Conservation (phyloP, 2,888 invertebrate genomes). For the Tetranychus truncatus region DNA sequence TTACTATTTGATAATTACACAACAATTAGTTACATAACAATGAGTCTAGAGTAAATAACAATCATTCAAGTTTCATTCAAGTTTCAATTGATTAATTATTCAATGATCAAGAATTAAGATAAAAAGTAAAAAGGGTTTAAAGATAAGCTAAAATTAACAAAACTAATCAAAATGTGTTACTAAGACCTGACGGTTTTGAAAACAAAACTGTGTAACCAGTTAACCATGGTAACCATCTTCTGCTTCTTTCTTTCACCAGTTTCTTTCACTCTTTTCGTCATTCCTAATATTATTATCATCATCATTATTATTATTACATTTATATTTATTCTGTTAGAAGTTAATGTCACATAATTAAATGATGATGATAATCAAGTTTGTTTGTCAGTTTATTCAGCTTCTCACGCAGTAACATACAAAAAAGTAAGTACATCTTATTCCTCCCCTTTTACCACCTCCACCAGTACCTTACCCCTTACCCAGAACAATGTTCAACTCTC, state of each 20-base stretch:
- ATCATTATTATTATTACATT: too few species aligned
- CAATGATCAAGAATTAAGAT: neutral
- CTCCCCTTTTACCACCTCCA: too few species aligned
- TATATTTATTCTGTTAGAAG: too few species aligned
- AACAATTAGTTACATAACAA: too few species aligned
- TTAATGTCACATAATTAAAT: too few species aligned
- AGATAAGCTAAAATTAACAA: neutral
- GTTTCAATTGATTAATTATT: neutral
- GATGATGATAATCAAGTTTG: neutral
- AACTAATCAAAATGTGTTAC: neutral
- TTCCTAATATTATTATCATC: neutral
- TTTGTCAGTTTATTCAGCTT: neutral
- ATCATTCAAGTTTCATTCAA: too few species aligned
- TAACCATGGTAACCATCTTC: neutral
- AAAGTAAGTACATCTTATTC: too few species aligned
- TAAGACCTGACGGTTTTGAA: neutral
- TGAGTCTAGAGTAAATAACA: too few species aligned
- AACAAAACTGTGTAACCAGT: neutral
- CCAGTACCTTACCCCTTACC: too few species aligned
- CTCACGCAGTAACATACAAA: neutral
- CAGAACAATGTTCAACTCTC: too few species aligned
- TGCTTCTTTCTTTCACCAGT: neutral
- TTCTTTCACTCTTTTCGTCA: slow-evolving; percentile 6
- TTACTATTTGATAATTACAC: too few species aligned
- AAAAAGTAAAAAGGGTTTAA: neutral